Conservation (phyloP, 2,797 vertebrate genomes). For the Nyctibius grandis region DNA sequence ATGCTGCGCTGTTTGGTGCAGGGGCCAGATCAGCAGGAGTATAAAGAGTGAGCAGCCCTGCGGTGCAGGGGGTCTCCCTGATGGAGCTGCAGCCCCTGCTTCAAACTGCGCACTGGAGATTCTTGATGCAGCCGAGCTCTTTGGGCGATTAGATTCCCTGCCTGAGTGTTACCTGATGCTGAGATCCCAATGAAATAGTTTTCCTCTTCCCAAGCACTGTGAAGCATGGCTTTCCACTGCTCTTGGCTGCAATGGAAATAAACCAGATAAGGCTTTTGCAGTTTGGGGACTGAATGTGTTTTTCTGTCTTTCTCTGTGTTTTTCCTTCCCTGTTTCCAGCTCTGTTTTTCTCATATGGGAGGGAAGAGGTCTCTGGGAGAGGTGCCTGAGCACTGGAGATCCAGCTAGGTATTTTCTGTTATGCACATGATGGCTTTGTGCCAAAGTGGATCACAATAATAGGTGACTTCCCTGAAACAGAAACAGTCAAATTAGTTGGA, state of each 20-base stretch:
- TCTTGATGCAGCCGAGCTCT: neutral
- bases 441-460: neutral
- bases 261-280: neutral
- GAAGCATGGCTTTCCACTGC: neutral
- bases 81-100: neutral
- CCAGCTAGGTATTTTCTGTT: neutral
- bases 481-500: neutral
- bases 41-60: neutral
- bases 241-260: neutral
- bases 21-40: neutral
- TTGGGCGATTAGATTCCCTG: neutral
- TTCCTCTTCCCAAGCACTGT: neutral
- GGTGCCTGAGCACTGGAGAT: neutral
- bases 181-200: neutral
- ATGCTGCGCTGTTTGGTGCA: accelerated
- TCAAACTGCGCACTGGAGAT: neutral
- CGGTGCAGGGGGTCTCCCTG: accelerated
- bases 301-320: neutral
- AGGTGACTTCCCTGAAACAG: neutral
- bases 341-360: neutral
- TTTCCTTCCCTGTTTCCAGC: neutral
- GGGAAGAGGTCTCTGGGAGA: neutral
- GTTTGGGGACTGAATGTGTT: neutral
- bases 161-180: neutral
- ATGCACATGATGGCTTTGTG: neutral